A percentile compares a stretch with the other conserved stretches of the same genome.
phyloP scores from a whole-genome alignment of 2,113 vertebrate genomes.

The Myotis brandtii region DNA sequence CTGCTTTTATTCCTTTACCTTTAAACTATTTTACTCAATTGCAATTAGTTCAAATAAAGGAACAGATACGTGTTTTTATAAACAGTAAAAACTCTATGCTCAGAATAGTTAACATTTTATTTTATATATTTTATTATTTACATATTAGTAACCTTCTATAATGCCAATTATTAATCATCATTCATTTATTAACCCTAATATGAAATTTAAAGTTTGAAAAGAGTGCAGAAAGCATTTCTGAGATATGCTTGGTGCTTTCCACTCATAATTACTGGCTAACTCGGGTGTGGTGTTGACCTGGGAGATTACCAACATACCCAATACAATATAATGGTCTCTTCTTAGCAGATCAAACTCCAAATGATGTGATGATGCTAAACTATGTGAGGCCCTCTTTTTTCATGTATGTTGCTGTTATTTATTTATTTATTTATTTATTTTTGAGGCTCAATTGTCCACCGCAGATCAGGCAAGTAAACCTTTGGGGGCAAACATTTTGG shows the following conservation, averaged over 20 bases:
- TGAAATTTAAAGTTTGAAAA: background rate
- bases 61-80: background rate
- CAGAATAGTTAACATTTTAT: background rate
- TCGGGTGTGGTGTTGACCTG: background rate
- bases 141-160: background rate
- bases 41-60: conserved; percentile 15
- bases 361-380: background rate
- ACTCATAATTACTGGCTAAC: background rate
- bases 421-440: background rate
- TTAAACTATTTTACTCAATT: background rate
- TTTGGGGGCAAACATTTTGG: background rate
- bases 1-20: background rate
- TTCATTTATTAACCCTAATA: conserved; percentile 32
- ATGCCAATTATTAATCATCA: background rate
- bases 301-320: background rate
- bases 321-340: background rate
- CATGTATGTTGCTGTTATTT: background rate
- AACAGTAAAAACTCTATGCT: background rate
- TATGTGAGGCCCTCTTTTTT: background rate
- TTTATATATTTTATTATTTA: background rate
- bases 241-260: background rate
- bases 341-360: background rate
- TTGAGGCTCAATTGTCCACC: background rate
- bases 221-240: background rate
- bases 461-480: background rate